Evolutionary conservation across 2,113 vertebrate genomes (phyloP).

Genomic region (Crotophaga sulcirostris): DNA sequence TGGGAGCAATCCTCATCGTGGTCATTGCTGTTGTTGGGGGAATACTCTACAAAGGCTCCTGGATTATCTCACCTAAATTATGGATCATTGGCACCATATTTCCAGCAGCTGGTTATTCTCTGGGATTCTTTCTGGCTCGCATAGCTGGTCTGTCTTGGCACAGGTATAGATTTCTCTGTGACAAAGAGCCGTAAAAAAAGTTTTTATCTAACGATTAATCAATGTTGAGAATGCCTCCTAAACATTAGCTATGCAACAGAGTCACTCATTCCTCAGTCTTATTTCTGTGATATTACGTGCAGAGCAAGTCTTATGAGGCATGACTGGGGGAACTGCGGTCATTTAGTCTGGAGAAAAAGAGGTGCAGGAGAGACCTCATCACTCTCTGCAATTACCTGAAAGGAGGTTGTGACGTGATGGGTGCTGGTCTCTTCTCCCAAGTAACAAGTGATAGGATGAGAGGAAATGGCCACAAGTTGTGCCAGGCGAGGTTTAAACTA

Average conservation of each 20-base stretch:
- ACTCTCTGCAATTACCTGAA: too few species aligned
- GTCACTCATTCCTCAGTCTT: not conserved
- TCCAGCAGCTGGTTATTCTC: constrained; percentile 84
- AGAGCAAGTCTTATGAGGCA: not conserved
- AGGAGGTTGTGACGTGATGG: too few species aligned
- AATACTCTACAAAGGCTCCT: constrained; percentile 90
- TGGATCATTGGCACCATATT: constrained; percentile 93
- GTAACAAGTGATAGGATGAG: too few species aligned
- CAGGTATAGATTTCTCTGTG: constrained; percentile 76
- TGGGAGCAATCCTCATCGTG: constrained; percentile 83
- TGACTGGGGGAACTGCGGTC: too few species aligned
- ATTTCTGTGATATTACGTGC: not conserved
- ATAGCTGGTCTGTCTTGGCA: constrained; percentile 87
- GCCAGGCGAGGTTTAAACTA: too few species aligned
- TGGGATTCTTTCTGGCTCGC: constrained; percentile 88
- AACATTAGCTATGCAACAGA: not conserved
- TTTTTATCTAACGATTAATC: not conserved
- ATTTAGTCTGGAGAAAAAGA: too few species aligned
- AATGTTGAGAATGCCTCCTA: not conserved
- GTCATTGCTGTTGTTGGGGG: constrained; percentile 88
- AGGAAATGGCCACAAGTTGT: too few species aligned
- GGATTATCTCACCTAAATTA: constrained; percentile 85
- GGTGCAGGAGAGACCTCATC: too few species aligned
- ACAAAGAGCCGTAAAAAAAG: not conserved
- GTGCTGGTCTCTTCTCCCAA: too few species aligned